Evolutionary conservation across 1,140 invertebrate species (phyloP), one percentile per base, ranked within the genome.

Genomic region (Planococcus citri): DNA sequence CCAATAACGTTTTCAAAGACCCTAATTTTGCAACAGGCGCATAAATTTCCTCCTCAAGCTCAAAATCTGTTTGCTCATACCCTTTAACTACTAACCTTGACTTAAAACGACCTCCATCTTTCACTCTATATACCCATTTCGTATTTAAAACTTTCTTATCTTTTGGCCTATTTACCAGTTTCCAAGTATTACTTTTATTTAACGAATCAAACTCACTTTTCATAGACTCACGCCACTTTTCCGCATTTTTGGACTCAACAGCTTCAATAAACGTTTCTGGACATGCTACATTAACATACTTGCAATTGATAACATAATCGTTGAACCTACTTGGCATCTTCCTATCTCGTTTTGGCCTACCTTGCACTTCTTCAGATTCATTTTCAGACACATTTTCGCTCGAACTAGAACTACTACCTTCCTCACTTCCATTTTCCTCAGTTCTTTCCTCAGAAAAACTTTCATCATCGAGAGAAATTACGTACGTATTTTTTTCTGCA

Each of bases 41-140:
- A 29, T 73, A 75, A 12, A 73, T 70, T 70, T 75, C 74, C 24
- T 61, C 29, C n/a, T n/a, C n/a, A n/a, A n/a, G n/a, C 24, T 22
- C 67, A 17, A 33, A 20, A 9, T 71, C 33, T 12, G 29, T 37
- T 33, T 71, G 64, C 69, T 73, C 71, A 71, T 73, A 75, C 20
- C 73, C 72, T 73, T 71, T 74, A 68, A 71, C 75, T 38, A 76
- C n/a, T n/a, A n/a, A n/a, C n/a, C n/a, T n/a, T n/a, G n/a, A n/a
- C n/a, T n/a, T n/a, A n/a, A n/a, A n/a, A n/a, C n/a, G n/a, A n/a
- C n/a, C n/a, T n/a, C n/a, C n/a, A n/a, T n/a, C n/a, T n/a, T n/a
- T n/a, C n/a, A n/a, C n/a, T n/a, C n/a, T n/a, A n/a, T n/a, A n/a
- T n/a, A n/a, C n/a, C n/a, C n/a, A n/a, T n/a, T n/a, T 73, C 51